Percentiles rank a stretch among this genome's conserved stretches.
Conservation (phyloP, 2,888 invertebrate species). For the Dryobota labecula region DNA sequence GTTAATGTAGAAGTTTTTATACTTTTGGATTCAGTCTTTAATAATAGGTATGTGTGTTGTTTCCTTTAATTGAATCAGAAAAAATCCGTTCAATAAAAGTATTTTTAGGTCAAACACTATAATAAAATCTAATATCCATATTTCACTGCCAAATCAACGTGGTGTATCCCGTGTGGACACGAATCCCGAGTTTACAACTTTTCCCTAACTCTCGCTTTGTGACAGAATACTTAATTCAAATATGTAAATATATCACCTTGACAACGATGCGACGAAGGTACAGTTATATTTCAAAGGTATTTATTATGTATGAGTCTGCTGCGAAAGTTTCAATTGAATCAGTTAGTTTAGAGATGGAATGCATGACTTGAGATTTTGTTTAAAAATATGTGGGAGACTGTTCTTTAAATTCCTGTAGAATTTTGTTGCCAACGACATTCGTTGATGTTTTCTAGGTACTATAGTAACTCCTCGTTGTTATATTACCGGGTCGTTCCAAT, state of each 20-base stretch:
- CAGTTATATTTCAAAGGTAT: conserved; percentile 49
- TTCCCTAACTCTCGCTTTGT: conserved; percentile 16
- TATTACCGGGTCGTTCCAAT: too few relatives aligned
- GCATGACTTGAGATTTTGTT: not conserved
- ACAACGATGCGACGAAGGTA: conserved; percentile 43
- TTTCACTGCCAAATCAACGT: conserved; percentile 25
- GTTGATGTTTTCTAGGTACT: too few relatives aligned
- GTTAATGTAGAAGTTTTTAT: too few relatives aligned
- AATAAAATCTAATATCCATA: conserved; percentile 9
- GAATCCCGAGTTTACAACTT: conserved; percentile 12
- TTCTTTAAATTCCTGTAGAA: not conserved
- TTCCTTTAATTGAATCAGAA: not conserved
- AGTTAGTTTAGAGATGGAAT: conserved; percentile 10
- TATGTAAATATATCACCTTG: conserved; percentile 65
- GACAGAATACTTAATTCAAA: conserved; percentile 63
- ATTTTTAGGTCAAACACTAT: not conserved
- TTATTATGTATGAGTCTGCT: conserved; percentile 46
- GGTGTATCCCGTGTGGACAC: conserved; percentile 1
- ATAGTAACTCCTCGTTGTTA: too few relatives aligned
- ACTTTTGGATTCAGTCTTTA: not conserved
- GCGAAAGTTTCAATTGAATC: conserved; percentile 34
- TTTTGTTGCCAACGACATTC: not conserved
- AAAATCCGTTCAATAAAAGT: not conserved
- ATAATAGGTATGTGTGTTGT: not conserved
- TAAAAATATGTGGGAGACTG: not conserved